These are phyloP conservation scores for Deilephila porcellus DNA, from an alignment of 2,888 invertebrate species.

Conservation along the genomic window DNA sequence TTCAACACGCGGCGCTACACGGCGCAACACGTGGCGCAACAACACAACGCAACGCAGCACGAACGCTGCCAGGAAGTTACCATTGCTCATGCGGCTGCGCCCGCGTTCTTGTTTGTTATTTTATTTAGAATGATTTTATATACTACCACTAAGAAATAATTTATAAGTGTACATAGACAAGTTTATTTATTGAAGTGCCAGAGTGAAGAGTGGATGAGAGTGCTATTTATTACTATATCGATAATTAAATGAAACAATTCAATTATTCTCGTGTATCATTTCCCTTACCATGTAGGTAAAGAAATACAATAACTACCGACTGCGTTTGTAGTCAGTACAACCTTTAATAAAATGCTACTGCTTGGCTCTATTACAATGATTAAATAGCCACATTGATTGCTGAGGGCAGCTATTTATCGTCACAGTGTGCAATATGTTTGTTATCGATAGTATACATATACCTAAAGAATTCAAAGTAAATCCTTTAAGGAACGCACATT, in stretches of 20 bases:
- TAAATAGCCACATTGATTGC: too few relatives aligned
- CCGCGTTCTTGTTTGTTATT: conserved; percentile 35
- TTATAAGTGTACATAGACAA: conserved; percentile 40
- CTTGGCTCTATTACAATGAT: too few relatives aligned
- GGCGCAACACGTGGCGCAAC: background rate
- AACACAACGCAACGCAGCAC: background rate
- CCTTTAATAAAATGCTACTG: too few relatives aligned
- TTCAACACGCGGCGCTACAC: background rate
- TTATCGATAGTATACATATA: too few relatives aligned
- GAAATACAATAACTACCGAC: background rate
- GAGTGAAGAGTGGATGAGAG: conserved; percentile 53
- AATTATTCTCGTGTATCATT: conserved; percentile 30
- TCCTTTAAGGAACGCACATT: too few relatives aligned
- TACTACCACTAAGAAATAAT: conserved; percentile 33
- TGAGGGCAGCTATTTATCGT: too few relatives aligned
- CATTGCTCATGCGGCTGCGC: conserved; percentile 6
- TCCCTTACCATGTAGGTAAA: conserved; percentile 19
- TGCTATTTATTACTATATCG: conserved; percentile 62
- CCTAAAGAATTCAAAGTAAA: too few relatives aligned
- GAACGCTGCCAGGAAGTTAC: background rate
- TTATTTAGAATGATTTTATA: conserved; percentile 41
- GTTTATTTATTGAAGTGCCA: conserved; percentile 59
- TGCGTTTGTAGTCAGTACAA: too few relatives aligned
- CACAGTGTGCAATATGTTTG: too few relatives aligned
- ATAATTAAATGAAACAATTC: conserved; percentile 40